A percentile compares a stretch with the other conserved stretches of the same genome.
Conservation (phyloP, 2,888 invertebrate genomes). For the Philereme vetulata region DNA sequence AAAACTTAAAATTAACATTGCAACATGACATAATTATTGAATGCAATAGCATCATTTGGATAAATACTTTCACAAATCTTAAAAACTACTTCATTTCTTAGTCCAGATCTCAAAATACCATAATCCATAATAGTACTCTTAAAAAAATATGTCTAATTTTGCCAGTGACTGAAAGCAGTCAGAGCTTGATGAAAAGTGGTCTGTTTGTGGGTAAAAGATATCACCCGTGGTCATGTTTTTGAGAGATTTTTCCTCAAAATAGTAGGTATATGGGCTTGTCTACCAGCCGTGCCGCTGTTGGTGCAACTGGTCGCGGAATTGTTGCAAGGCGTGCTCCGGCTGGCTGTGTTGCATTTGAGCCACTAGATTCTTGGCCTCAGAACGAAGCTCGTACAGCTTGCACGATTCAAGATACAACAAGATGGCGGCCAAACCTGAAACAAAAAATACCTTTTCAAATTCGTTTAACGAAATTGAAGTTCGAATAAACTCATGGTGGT, state of each 20-base stretch:
- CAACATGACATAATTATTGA: neutral
- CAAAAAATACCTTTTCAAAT: neutral
- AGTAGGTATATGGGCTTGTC: neutral
- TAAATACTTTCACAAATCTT: constrained; percentile 8
- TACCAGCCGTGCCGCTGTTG: constrained; percentile 60
- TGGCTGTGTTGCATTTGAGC: constrained; percentile 94
- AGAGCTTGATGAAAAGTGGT: neutral
- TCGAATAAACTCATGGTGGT: no score
- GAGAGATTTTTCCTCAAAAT: neutral
- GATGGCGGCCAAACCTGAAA: constrained; percentile 85
- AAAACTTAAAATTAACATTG: constrained; percentile 1
- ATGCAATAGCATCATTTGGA: constrained; percentile 12
- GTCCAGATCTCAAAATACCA: neutral
- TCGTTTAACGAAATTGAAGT: no score
- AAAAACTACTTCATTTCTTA: constrained; percentile 3
- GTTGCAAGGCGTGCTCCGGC: constrained; percentile 78
- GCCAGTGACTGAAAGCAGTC: constrained; percentile 1
- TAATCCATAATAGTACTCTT: neutral
- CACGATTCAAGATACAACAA: constrained; percentile 89
- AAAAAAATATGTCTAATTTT: constrained; percentile 1
- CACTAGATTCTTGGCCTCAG: constrained; percentile 92
- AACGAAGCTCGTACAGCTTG: constrained; percentile 88
- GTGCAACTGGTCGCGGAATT: constrained; percentile 71
- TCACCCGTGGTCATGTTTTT: neutral
- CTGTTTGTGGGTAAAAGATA: neutral